phyloP scores from a whole-genome alignment of 2,888 invertebrate species.

The Cosmia trapezina region DNA sequence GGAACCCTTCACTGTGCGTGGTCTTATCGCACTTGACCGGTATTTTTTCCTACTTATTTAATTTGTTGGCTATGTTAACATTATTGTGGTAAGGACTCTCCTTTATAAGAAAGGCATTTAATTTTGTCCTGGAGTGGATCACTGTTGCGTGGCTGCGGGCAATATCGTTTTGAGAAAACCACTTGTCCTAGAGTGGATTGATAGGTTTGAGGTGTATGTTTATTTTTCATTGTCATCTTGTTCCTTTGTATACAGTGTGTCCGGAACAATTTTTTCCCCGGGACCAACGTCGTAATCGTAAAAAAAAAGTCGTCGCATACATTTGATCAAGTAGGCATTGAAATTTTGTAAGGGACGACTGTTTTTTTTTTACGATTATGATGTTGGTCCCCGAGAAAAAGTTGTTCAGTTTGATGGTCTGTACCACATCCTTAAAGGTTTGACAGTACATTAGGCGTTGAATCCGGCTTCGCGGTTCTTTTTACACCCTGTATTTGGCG shows the following conservation, averaged over 20 bases:
- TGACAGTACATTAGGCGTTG: background rate
- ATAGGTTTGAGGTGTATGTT: background rate
- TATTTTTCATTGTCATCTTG: background rate
- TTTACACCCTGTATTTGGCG: background rate
- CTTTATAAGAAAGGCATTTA: conserved; percentile 32
- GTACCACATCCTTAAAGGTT: too few species aligned
- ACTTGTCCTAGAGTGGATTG: conserved; percentile 10
- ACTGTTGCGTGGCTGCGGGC: conserved; percentile 32
- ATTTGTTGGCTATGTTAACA: background rate
- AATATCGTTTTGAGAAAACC: conserved; percentile 29
- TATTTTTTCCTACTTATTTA: background rate
- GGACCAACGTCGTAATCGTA: too few species aligned
- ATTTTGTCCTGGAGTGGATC: conserved; percentile 7
- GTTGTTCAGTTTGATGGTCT: too few species aligned
- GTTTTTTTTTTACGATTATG: too few species aligned
- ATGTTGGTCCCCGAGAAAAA: too few species aligned
- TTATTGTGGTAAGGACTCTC: background rate
- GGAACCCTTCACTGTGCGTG: background rate
- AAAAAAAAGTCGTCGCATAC: too few species aligned
- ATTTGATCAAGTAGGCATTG: too few species aligned
- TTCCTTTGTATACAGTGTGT: background rate
- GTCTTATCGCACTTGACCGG: background rate
- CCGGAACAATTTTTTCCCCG: too few species aligned
- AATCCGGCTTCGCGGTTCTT: background rate
- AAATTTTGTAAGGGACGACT: too few species aligned